Conservation (phyloP, 2,113 vertebrate species). For the Platysteira castanea region DNA sequence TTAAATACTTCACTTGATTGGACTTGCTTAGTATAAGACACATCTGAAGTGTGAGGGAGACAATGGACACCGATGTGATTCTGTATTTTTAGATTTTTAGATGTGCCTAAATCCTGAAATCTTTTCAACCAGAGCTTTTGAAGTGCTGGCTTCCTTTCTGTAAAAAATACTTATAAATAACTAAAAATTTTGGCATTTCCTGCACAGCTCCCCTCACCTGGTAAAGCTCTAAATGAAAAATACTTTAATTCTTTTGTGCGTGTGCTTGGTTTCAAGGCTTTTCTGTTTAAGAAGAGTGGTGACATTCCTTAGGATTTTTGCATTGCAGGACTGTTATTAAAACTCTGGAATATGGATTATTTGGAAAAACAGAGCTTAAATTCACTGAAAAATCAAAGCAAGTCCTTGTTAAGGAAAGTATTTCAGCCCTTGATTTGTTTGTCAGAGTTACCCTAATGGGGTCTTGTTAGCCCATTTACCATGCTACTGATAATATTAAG, state of each 20-base stretch:
- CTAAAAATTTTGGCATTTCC: neutral
- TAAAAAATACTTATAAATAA: neutral
- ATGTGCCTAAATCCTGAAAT: neutral
- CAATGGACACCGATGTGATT: accelerated
- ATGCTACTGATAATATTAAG: neutral
- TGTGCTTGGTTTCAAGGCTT: neutral
- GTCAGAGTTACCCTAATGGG: neutral
- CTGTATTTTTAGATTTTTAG: neutral
- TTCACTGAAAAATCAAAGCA: neutral
- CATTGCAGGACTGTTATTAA: neutral
- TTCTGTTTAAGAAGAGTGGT: neutral
- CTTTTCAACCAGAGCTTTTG: neutral
- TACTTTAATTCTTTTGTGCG: neutral
- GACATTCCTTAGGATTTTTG: neutral
- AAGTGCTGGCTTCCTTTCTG: neutral
- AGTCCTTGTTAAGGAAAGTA: neutral
- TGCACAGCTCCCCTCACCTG: neutral
- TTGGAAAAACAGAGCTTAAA: neutral
- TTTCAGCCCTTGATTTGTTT: neutral
- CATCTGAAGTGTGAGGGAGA: neutral
- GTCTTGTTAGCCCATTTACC: neutral
- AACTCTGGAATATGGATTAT: neutral
- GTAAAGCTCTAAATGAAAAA: neutral
- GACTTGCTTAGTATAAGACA: neutral
- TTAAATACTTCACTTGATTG: neutral